Percentiles rank a stretch among this genome's conserved stretches.
These are phyloP conservation scores for Labeo catla DNA, from an alignment of 2,113 vertebrate genomes.

Conservation along the genomic window DNA sequence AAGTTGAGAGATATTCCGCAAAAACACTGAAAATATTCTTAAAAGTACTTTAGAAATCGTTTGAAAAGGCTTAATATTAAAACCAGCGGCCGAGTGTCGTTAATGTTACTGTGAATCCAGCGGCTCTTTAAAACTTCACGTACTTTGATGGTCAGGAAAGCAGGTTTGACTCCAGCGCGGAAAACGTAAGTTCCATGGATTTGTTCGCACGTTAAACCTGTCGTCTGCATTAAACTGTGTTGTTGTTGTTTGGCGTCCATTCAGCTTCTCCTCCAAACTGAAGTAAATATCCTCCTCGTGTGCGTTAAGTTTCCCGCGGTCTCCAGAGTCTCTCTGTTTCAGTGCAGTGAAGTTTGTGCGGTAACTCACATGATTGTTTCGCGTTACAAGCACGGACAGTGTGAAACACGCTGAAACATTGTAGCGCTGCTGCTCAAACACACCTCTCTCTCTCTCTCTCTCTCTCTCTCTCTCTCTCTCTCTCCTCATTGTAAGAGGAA, in stretches of 20 bases:
- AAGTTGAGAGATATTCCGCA: background rate
- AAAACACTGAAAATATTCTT: background rate
- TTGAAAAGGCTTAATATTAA: too few species aligned
- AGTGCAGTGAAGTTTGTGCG: background rate
- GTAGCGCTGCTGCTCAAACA: background rate
- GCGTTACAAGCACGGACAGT: background rate
- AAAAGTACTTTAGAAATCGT: too few species aligned
- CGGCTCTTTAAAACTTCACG: too few species aligned
- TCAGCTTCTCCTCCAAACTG: background rate
- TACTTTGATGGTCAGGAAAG: too few species aligned
- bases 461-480: too few species aligned
- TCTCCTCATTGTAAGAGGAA: too few species aligned
- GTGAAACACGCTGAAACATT: background rate
- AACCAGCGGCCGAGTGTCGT: too few species aligned
- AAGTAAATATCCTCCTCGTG: background rate
- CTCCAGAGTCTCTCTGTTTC: background rate
- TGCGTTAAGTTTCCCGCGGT: slow-evolving; percentile 12
- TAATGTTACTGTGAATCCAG: too few species aligned
- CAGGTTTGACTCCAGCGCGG: too few species aligned
- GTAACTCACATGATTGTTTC: background rate
- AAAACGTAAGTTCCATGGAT: background rate
- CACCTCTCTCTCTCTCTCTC: background rate
- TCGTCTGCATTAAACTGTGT: background rate
- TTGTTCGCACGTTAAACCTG: background rate
- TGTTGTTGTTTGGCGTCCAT: background rate